phyloP scores from a whole-genome alignment of 2,797 vertebrate species.

The Gambusia yucatana region DNA sequence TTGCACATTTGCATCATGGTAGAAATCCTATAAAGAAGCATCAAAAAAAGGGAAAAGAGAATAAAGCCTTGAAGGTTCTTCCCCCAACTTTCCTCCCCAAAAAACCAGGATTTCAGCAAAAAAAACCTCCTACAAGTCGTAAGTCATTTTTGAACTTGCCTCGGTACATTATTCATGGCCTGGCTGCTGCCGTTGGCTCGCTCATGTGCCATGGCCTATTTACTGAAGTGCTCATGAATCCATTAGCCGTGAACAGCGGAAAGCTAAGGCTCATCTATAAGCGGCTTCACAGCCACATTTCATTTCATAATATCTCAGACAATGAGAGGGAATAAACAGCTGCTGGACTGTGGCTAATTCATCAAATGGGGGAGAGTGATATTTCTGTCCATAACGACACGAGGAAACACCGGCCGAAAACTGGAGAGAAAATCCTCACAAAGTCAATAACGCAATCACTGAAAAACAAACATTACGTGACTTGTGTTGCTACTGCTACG shows the following conservation, averaged over 20 bases:
- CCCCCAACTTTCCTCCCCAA: slow-evolving; percentile 13
- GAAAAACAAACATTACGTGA: background rate
- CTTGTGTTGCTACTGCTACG: background rate
- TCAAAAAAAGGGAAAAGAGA: background rate
- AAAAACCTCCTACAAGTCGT: slow-evolving; percentile 37
- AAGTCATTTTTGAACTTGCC: slow-evolving; percentile 57
- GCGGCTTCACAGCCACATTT: slow-evolving; percentile 51
- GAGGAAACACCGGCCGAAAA: background rate
- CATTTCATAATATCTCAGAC: slow-evolving; percentile 38
- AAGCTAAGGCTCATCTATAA: slow-evolving; percentile 48
- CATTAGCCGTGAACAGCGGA: slow-evolving; percentile 52
- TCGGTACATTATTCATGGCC: slow-evolving; percentile 67
- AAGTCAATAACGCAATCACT: background rate
- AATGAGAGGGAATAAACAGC: slow-evolving; percentile 26
- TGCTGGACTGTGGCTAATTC: slow-evolving; percentile 30
- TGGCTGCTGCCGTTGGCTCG: slow-evolving; percentile 55
- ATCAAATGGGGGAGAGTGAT: background rate
- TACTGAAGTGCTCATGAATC: slow-evolving; percentile 64
- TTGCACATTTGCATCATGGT: slow-evolving; percentile 5
- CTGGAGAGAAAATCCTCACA: background rate
- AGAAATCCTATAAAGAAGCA: slow-evolving; percentile 4
- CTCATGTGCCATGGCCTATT: slow-evolving; percentile 67
- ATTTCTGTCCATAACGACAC: background rate
- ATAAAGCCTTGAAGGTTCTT: slow-evolving; percentile 1
- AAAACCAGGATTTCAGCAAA: slow-evolving; percentile 30